A percentile compares a stretch with the other conserved stretches of the same genome.
Conservation (phyloP, 2,113 vertebrate genomes). For the Manacus vitellinus region DNA sequence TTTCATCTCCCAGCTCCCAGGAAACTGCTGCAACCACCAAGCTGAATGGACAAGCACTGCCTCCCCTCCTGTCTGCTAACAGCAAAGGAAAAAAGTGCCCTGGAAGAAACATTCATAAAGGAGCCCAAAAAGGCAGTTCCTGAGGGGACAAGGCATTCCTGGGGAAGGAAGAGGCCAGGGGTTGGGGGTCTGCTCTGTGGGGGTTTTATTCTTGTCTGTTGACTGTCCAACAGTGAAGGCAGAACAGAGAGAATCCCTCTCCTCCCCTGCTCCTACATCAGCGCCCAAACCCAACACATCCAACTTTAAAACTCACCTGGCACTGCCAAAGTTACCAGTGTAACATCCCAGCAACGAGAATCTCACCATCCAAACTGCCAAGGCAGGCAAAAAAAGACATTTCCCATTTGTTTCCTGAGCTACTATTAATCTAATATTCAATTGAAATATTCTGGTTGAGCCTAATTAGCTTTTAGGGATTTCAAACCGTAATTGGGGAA, state of each 20-base stretch:
- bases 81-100: background rate
- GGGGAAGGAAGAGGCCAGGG: background rate
- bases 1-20: slow-evolving; percentile 15
- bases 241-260: background rate
- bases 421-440: background rate
- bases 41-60: background rate
- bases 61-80: background rate
- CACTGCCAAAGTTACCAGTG: rapidly evolving
- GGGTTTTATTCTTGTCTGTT: background rate
- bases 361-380: background rate
- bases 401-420: background rate
- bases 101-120: background rate
- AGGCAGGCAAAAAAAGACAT: background rate
- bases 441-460: background rate
- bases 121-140: background rate
- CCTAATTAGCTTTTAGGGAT: background rate
- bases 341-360: rapidly evolving
- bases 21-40: background rate
- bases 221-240: background rate
- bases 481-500: background rate
- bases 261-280: background rate
- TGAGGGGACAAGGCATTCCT: background rate
- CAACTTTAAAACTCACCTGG: background rate
- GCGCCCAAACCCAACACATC: background rate
- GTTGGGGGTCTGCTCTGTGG: background rate